A percentile compares a stretch with the other conserved stretches of the same genome.
Evolutionary conservation across 2,113 vertebrate species (phyloP).

Genomic region (Tupaia chinensis): DNA sequence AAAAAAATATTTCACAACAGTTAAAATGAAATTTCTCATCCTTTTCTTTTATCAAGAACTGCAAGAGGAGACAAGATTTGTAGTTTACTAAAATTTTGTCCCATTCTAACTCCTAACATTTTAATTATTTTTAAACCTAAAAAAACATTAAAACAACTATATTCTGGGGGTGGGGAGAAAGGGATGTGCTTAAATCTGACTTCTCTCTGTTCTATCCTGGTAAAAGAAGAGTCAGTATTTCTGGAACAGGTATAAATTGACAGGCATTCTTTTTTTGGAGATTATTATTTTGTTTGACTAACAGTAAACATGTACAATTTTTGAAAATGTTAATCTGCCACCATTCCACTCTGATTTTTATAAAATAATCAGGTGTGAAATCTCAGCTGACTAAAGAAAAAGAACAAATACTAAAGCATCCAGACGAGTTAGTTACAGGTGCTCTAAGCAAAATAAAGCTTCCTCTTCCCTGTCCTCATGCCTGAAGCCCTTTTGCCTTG

Average conservation of each 20-base stretch:
- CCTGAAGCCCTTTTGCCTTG: neutral
- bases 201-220: neutral
- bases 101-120: no score
- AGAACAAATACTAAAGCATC: neutral
- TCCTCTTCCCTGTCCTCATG: neutral
- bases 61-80: no score
- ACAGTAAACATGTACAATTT: neutral
- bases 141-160: no score
- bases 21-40: no score
- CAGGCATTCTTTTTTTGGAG: neutral
- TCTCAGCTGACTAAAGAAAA: conserved; percentile 39
- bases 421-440: neutral
- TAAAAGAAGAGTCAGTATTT: neutral
- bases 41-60: no score
- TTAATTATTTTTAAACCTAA: no score
- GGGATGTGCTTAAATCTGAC: neutral
- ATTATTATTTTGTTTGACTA: conserved; percentile 10
- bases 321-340: neutral
- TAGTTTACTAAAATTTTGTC: no score
- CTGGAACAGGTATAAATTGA: neutral
- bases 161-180: no score
- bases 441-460: neutral
- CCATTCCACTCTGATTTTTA: neutral
- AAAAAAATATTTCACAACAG: no score
- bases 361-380: conserved; percentile 32